Conservation (phyloP, 2,797 vertebrate species). For the Syngnathus acus region DNA sequence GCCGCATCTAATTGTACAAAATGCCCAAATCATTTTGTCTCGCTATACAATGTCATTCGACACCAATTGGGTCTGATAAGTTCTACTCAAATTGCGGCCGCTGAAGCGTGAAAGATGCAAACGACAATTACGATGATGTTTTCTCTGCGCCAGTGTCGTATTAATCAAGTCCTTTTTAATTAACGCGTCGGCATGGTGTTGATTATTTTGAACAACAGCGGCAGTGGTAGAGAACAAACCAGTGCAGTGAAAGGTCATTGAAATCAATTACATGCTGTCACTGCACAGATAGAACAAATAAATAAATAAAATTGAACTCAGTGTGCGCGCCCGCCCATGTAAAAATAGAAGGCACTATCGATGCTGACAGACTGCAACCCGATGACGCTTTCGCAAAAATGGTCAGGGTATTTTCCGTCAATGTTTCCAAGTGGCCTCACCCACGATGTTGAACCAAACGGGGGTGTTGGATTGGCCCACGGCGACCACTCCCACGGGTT, state of each 20-base stretch:
- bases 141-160: not conserved
- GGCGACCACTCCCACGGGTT: slow-evolving; percentile 85
- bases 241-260: not conserved
- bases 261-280: slow-evolving; percentile 6
- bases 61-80: not conserved
- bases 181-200: not conserved
- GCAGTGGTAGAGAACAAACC: not conserved
- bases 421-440: slow-evolving; percentile 64
- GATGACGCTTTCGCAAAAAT: not conserved
- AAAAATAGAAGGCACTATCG: not conserved
- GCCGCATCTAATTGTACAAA: not conserved
- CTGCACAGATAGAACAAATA: slow-evolving; percentile 1
- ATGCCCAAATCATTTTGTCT: not conserved
- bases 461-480: slow-evolving; percentile 77
- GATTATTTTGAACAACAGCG: not conserved
- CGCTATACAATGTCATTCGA: not conserved
- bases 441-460: slow-evolving; percentile 91
- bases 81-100: not conserved
- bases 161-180: slow-evolving; percentile 6
- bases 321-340: not conserved
- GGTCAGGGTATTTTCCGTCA: not conserved
- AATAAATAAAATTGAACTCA: not conserved
- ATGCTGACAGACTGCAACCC: not conserved
- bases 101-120: slow-evolving; percentile 1
- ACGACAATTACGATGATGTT: not conserved